A percentile compares a stretch with the other conserved stretches of the same genome.
Conservation (phyloP, 1,140 invertebrate species). For the Cydia amplana region DNA sequence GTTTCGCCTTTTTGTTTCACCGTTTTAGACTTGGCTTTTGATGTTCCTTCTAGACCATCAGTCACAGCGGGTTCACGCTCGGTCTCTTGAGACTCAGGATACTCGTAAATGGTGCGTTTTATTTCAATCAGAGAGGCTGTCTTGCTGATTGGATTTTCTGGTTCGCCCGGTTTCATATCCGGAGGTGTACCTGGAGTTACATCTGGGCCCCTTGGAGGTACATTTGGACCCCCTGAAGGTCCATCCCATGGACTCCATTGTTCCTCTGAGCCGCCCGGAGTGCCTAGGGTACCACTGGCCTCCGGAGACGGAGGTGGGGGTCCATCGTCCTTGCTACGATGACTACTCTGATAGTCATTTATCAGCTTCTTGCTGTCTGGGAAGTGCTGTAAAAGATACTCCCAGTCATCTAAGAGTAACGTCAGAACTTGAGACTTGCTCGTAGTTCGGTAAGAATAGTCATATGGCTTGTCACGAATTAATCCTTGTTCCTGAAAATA, state of each 20-base stretch:
- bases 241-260: not conserved
- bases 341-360: not conserved
- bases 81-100: not conserved
- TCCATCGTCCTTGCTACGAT: not conserved
- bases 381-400: slow-evolving; percentile 25
- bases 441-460: slow-evolving; percentile 10
- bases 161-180: not conserved
- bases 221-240: not conserved
- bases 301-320: not conserved
- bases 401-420: slow-evolving; percentile 22
- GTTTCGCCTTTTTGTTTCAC: not conserved
- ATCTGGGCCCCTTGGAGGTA: not conserved
- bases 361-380: slow-evolving; percentile 7
- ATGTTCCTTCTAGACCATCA: not conserved
- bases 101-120: not conserved
- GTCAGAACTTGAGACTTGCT: slow-evolving; percentile 16
- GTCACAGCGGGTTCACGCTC: not conserved
- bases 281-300: not conserved
- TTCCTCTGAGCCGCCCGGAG: not conserved
- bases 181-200: not conserved
- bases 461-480: slow-evolving; percentile 4
- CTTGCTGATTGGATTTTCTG: not conserved
- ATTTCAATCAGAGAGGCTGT: not conserved
- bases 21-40: not conserved
- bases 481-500: slow-evolving; percentile 40